A percentile compares a stretch with the other conserved stretches of the same genome.
Conservation (phyloP, 2,888 invertebrate species). For the Corythucha ciliata region DNA sequence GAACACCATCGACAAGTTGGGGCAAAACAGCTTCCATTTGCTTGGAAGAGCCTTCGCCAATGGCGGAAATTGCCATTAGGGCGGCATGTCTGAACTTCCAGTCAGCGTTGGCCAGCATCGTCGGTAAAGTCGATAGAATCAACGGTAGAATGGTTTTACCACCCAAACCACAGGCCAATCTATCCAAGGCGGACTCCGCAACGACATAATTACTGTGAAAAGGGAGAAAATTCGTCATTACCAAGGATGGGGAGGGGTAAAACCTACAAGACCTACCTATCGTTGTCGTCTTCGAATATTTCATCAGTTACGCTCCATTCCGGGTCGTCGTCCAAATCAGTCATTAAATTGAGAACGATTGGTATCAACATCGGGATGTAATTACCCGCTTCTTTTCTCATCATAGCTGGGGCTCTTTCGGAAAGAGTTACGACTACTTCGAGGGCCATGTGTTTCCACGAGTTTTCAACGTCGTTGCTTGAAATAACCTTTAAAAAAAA, state of each 20-base stretch:
- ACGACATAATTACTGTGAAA: conserved; percentile 83
- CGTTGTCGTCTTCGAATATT: conserved; percentile 83
- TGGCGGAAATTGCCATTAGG: conserved; percentile 95
- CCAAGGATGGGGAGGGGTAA: neutral
- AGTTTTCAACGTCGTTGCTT: conserved; percentile 61
- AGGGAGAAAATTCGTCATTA: conserved; percentile 22
- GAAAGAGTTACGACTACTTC: conserved; percentile 79
- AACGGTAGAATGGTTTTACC: conserved; percentile 85
- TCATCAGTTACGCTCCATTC: conserved; percentile 83
- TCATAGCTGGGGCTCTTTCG: conserved; percentile 93
- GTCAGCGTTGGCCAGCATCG: conserved; percentile 72
- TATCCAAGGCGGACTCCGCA: conserved; percentile 92
- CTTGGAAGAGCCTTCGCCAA: conserved; percentile 97
- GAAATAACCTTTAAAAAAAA: conserved; percentile 50
- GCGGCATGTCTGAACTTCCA: conserved; percentile 89
- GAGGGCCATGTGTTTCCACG: conserved; percentile 80
- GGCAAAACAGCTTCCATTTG: conserved; percentile 95
- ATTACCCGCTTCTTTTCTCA: conserved; percentile 80
- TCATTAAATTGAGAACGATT: conserved; percentile 85
- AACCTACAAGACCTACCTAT: conserved; percentile 46
- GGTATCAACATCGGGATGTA: conserved; percentile 74
- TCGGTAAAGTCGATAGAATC: conserved; percentile 74
- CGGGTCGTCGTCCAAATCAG: conserved; percentile 84
- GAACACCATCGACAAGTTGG: conserved; percentile 82
- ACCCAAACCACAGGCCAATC: conserved; percentile 93